Evolutionary conservation across 2,888 invertebrate species (phyloP).

Genomic region (Panopea generosa): DNA sequence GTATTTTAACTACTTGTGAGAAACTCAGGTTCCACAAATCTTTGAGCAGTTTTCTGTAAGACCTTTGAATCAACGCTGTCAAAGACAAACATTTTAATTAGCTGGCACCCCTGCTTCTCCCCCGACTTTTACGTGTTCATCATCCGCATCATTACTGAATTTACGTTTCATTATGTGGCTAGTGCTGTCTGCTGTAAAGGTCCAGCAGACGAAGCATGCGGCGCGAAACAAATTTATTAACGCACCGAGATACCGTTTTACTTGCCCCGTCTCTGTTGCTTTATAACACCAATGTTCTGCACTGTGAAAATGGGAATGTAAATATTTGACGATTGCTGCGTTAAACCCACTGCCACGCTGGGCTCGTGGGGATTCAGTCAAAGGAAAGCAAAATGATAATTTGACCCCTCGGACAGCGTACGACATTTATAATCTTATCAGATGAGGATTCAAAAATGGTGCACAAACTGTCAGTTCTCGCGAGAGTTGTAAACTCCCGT

Average conservation of each 20-base stretch:
- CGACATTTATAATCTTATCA: constrained; percentile 47
- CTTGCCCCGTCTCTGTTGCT: neutral
- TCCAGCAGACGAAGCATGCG: constrained; percentile 16
- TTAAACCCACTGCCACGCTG: constrained; percentile 29
- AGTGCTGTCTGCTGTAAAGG: constrained; percentile 24
- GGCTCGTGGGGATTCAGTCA: constrained; percentile 37
- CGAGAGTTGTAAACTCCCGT: constrained; percentile 22
- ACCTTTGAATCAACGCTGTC: too few relatives aligned
- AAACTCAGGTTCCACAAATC: too few relatives aligned
- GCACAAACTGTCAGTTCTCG: constrained; percentile 16
- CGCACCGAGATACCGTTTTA: constrained; percentile 9
- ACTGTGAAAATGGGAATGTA: constrained; percentile 43
- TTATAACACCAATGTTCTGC: constrained; percentile 50
- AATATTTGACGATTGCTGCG: constrained; percentile 51
- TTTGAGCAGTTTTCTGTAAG: too few relatives aligned
- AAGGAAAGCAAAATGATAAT: constrained; percentile 49
- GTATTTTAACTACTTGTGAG: too few relatives aligned
- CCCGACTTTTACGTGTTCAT: constrained; percentile 9
- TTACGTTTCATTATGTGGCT: constrained; percentile 46
- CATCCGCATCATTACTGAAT: constrained; percentile 40
- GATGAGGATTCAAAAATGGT: constrained; percentile 19
- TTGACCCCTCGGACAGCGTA: constrained; percentile 47
- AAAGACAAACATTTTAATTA: constrained; percentile 14
- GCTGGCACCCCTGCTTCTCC: constrained; percentile 37
- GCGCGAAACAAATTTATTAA: constrained; percentile 49